Evolutionary conservation across 2,797 vertebrate species (phyloP).

Genomic region (Antennarius maculatus): DNA sequence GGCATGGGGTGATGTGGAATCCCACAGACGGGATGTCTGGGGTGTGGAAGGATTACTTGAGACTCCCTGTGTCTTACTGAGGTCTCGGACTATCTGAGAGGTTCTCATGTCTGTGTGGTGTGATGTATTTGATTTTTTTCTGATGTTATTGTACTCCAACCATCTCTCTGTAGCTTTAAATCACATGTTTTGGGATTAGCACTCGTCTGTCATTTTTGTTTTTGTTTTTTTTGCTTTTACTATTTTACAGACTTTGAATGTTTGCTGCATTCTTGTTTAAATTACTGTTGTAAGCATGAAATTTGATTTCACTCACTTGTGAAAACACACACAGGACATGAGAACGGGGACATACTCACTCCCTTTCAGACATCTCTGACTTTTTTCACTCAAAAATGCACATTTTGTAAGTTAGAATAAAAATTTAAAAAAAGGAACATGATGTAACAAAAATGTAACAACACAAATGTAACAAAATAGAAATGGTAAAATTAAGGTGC

Average conservation of each 20-base stretch:
- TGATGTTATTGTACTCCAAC: slow-evolving; percentile 24
- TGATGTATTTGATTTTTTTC: slow-evolving; percentile 21
- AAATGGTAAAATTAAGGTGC: no score
- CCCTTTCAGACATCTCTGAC: not conserved
- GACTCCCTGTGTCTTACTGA: slow-evolving; percentile 49
- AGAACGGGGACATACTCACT: slow-evolving; percentile 4
- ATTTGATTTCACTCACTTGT: slow-evolving; percentile 34
- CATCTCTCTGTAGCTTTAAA: slow-evolving; percentile 14
- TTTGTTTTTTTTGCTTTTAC: slow-evolving; percentile 17
- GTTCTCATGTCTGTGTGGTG: slow-evolving; percentile 20
- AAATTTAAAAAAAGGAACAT: slow-evolving; percentile 29
- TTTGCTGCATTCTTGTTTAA: slow-evolving; percentile 16
- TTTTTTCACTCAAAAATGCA: slow-evolving; percentile 30
- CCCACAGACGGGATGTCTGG: slow-evolving; percentile 68
- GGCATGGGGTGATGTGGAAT: slow-evolving; percentile 55
- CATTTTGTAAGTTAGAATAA: slow-evolving; percentile 23
- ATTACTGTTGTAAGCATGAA: slow-evolving; percentile 9
- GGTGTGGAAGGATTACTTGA: slow-evolving; percentile 65
- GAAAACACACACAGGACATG: slow-evolving; percentile 14
- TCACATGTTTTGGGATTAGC: slow-evolving; percentile 11
- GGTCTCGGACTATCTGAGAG: slow-evolving; percentile 42
- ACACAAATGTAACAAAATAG: slow-evolving; percentile 5
- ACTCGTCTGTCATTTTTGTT: slow-evolving; percentile 17
- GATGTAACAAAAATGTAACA: not conserved
- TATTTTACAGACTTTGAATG: slow-evolving; percentile 5